Conservation (phyloP, 1,140 invertebrate genomes). For the Maniola jurtina region DNA sequence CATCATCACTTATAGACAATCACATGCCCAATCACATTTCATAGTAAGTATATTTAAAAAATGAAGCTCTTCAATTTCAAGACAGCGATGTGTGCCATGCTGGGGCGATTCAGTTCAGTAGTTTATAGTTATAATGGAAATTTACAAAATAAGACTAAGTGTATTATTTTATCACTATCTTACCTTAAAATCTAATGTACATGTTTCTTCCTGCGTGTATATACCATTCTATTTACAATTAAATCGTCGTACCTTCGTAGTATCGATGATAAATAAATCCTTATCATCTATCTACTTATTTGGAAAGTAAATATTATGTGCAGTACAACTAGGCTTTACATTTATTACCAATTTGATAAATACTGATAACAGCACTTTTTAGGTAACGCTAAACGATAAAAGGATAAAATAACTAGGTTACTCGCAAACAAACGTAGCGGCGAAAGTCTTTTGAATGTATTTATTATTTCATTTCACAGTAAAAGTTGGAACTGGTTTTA, state of each 20-base stretch:
- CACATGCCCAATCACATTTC: too few species aligned
- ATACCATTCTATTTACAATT: conserved; percentile 29
- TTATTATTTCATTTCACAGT: not conserved
- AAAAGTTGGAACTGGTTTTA: not conserved
- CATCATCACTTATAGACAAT: too few species aligned
- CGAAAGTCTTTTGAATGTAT: not conserved
- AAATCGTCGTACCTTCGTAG: not conserved
- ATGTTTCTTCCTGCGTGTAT: conserved; percentile 9
- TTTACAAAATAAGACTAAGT: too few species aligned
- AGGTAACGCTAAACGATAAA: not conserved
- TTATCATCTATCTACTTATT: conserved; percentile 35
- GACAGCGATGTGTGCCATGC: too few species aligned
- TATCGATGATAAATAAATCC: conserved; percentile 24
- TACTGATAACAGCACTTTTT: not conserved
- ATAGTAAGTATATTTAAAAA: too few species aligned
- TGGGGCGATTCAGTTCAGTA: too few species aligned
- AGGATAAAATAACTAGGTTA: not conserved
- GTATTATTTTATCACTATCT: not conserved
- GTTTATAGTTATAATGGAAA: too few species aligned
- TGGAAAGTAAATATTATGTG: conserved; percentile 28
- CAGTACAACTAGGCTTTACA: not conserved
- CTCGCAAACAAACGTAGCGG: not conserved
- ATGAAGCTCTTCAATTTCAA: too few species aligned
- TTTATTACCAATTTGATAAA: not conserved
- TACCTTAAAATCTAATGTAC: conserved; percentile 22